Base-by-base conservation (phyloP, 2,888 invertebrate genomes). In the Anagyrus pseudococci region DNA sequence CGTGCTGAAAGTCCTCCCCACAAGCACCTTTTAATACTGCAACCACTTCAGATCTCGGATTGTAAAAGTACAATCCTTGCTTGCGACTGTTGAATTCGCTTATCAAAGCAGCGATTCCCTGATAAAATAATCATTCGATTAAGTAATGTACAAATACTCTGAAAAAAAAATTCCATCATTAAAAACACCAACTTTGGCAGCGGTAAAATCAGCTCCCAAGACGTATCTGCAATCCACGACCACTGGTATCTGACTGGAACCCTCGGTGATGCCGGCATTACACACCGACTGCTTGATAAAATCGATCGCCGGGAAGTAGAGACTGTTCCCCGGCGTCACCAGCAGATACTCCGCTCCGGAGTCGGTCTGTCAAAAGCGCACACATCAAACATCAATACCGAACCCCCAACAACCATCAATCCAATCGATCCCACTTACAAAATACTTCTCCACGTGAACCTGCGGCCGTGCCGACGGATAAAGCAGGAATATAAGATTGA, bases 271-370 rank as follows among this genome's bases (percentile, higher is more conserved):
- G 1, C 89, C 87, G 0, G 89, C 91, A 72, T 90, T 87, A 43
- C 88, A 89, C n/a, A 93, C 89, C 63, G 88, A 90, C 43, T 89
- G 87, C 64, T 92, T 85, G 54, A 93, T 89, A 81, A 92, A 93
- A 75, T 93, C 93, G 19, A 92, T 88, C 0, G 92, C 91, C 0
- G 93, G 93, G 77, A 93, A 93, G 77, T 92, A 93, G 0, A 91
- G 80, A 71, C 92, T 93, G 71, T 92, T 91, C 56, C 90, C 90
- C 0, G 92, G 92, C 0, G 90, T 90, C 63, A 94, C 88, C 67
- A 90, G 77, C 13, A 93, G 83, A 78, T 92, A 93, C 68, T 88
- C 89, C 41, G 87, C 83, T 2, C 90, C 91, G 13, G 86, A 85
- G 6, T 81, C 75, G 19, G 88, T 89, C 91, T 92, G 82, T 41